Evolutionary conservation across 2,888 invertebrate species (phyloP), one percentile per base, ranked within the genome.

Genomic region (Nymphalis c-album): DNA sequence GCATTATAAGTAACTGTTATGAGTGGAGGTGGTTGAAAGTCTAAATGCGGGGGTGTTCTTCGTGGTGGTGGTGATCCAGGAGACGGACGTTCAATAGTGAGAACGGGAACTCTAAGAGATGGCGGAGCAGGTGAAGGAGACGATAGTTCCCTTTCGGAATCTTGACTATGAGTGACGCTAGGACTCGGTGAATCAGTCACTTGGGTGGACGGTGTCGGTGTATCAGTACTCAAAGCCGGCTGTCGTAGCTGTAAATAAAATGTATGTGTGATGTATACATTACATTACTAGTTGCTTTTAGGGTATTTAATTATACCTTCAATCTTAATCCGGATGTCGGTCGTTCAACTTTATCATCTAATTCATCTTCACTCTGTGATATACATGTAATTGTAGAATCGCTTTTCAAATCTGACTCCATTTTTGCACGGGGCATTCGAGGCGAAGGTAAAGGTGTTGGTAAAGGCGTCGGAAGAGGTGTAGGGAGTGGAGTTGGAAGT

Each of bases 1-100:
- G 95, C 94, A 77, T 95, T 96, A 75, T 95, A 95, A 0, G 96
- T 96, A 40, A 96, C 94, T 16, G 95, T 96, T 76, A 96, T 95
- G 76, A 95, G 87, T 0, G 95, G 96, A 10, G 95, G 95, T 35
- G 86, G 93, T 89, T 76, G 95, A 92, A 82, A 95, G 93, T 95
- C 85, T 93, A 96, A 79, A 93, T 94, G 86, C 87, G 95, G 91
- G 85, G 95, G 86, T 85, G 94, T 92, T 78, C 94, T 93, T 78
- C 92, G 90, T 46, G 93, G 94, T 8, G 93, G 94, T 7, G 93
- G 92, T 50, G 93, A 94, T 1, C 95, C 95, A 18, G 96, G 95
- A 4, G 95, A 95, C 0, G 95, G 94, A 59, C 95, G 93, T 85
- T 95, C 94, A 65, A 96, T 93, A 1, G 93, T 94, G 31, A 96